These are phyloP conservation scores for Drosophila grimshawi DNA, from an alignment of 1,140 invertebrate species.

Conservation along the genomic window DNA sequence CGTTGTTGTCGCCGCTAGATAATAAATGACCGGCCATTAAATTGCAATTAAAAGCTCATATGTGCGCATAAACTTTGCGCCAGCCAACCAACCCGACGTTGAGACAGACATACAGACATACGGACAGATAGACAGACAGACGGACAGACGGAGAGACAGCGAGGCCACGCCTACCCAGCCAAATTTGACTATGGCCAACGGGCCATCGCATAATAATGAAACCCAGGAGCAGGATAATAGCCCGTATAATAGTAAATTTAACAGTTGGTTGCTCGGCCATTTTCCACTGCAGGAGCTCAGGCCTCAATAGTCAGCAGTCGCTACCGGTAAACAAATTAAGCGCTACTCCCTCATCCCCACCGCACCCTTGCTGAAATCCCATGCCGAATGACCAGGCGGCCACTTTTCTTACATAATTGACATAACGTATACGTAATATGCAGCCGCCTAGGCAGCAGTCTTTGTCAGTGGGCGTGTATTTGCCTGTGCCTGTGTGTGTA, in stretches of 20 bases:
- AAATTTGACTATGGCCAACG: conserved; percentile 69
- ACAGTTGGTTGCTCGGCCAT: conserved; percentile 68
- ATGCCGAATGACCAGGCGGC: conserved; percentile 49
- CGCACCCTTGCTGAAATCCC: conserved; percentile 27
- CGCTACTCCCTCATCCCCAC: conserved; percentile 32
- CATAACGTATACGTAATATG: conserved; percentile 75
- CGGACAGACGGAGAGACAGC: conserved; percentile 1
- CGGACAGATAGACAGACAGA: conserved; percentile 11
- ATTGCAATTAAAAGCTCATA: conserved; percentile 84
- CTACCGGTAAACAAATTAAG: conserved; percentile 73
- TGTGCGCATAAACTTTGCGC: conserved; percentile 80
- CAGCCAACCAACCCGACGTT: conserved; percentile 24
- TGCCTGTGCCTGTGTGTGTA: conserved; percentile 42
- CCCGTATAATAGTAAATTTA: conserved; percentile 82
- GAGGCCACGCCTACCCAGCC: conserved; percentile 29
- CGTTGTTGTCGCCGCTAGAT: conserved; percentile 75
- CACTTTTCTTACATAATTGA: conserved; percentile 81
- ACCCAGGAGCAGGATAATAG: conserved; percentile 69
- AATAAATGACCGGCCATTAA: conserved; percentile 84
- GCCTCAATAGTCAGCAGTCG: conserved; percentile 62
- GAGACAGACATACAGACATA: conserved; percentile 12
- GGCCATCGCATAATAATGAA: conserved; percentile 60
- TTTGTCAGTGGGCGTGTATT: conserved; percentile 11
- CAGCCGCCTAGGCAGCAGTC: conserved; percentile 34
- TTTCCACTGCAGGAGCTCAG: conserved; percentile 58